phyloP scores from a whole-genome alignment of 1,140 invertebrate genomes.

The Zophobas morio region DNA sequence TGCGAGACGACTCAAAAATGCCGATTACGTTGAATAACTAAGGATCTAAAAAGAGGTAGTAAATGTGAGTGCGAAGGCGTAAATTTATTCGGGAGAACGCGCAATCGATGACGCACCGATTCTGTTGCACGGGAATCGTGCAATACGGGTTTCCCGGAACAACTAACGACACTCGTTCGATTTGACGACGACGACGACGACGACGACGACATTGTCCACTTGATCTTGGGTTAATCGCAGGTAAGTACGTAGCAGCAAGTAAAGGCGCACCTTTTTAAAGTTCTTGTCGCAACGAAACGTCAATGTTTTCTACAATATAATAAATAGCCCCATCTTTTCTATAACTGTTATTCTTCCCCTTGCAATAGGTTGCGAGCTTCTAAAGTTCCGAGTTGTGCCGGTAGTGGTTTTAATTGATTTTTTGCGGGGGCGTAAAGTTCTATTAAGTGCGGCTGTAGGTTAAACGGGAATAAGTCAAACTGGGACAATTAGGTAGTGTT shows the following conservation, averaged over 20 bases:
- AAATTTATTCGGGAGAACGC: conserved; percentile 21
- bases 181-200: too few species aligned
- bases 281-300: too few species aligned
- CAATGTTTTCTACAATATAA: too few species aligned
- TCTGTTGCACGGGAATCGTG: conserved; percentile 15
- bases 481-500: conserved; percentile 23
- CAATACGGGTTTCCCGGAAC: conserved; percentile 13
- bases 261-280: too few species aligned
- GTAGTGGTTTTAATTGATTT: conserved; percentile 29
- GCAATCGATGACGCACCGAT: conserved; percentile 14
- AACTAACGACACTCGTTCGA: background rate
- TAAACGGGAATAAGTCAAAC: conserved; percentile 35
- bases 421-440: conserved; percentile 2
- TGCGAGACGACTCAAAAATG: conserved; percentile 14
- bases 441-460: conserved; percentile 2
- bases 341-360: conserved; percentile 4
- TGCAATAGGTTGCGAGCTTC: background rate
- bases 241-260: too few species aligned
- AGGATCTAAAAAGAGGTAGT: conserved; percentile 8
- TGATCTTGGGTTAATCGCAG: too few species aligned
- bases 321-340: background rate
- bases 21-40: conserved; percentile 27
- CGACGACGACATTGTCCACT: too few species aligned
- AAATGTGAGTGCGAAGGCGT: conserved; percentile 30
- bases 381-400: conserved; percentile 9